Conservation (phyloP, 2,888 invertebrate genomes). For the Ernsta delagoae region DNA sequence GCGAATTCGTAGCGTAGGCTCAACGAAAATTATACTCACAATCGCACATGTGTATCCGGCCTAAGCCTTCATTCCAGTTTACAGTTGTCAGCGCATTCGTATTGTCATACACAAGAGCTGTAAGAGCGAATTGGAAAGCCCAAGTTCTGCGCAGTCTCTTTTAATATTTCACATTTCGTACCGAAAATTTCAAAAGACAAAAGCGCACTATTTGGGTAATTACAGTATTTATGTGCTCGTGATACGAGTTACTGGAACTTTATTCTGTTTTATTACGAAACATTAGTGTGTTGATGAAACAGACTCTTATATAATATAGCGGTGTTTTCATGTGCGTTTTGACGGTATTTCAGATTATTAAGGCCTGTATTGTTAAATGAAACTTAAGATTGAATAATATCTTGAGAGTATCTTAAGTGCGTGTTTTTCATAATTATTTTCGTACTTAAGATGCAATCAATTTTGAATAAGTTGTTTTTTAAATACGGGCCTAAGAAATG, state of each 20-base stretch:
- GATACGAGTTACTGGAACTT: not conserved
- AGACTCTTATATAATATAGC: no score
- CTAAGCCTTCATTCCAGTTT: constrained; percentile 12
- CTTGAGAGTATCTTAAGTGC: no score
- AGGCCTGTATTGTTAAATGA: no score
- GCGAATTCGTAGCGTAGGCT: no score
- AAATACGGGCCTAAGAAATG: no score
- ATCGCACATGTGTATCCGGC: not conserved
- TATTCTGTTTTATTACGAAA: not conserved
- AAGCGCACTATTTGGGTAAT: constrained; percentile 2
- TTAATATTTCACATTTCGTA: constrained; percentile 11
- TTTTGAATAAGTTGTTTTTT: no score
- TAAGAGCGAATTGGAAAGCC: constrained; percentile 25
- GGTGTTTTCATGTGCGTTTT: no score
- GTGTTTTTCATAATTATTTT: no score
- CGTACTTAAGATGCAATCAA: no score
- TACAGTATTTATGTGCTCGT: constrained; percentile 4
- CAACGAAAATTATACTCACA: no score
- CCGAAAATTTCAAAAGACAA: not conserved
- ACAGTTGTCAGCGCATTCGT: constrained; percentile 16
- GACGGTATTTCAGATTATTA: no score
- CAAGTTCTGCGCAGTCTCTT: constrained; percentile 19
- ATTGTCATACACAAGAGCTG: constrained; percentile 19
- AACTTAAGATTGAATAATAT: no score
- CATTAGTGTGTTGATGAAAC: not conserved